Conservation (phyloP, 1,140 invertebrate species). For the Hypsibius dujardini region DNA sequence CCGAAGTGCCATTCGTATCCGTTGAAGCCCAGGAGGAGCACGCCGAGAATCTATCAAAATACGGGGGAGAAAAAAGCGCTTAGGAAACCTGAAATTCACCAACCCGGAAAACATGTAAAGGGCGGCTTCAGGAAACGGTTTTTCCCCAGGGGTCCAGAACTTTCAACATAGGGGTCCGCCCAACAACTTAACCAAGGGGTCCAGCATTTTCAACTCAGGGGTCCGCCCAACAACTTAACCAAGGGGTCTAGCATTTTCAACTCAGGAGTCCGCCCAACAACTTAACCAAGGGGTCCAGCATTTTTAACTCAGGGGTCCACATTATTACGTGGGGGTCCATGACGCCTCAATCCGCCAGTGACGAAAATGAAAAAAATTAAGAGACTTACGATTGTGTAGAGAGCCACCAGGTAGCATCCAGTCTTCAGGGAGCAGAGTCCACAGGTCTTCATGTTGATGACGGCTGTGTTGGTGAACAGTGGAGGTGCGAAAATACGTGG, state of each 20-base stretch:
- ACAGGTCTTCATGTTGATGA: conserved; percentile 4
- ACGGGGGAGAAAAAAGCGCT: no score
- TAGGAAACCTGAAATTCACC: no score
- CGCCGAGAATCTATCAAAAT: no score
- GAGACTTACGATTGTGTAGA: neutral
- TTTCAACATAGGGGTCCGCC: no score
- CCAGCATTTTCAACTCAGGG: conserved; percentile 50
- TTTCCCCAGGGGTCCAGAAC: no score
- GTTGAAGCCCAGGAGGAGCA: neutral
- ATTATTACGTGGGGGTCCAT: neutral
- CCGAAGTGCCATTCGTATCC: neutral
- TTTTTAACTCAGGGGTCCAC: neutral
- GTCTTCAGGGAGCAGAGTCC: conserved; percentile 8
- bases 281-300: neutral
- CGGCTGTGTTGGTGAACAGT: neutral
- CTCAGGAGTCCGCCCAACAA: neutral
- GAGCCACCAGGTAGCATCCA: neutral
- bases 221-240: conserved; percentile 41
- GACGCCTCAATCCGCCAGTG: no score
- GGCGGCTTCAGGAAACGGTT: no score
- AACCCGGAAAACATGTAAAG: no score
- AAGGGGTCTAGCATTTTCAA: conserved; percentile 10
- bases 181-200: neutral
- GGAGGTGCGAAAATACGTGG: neutral
- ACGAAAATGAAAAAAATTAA: neutral